Percentiles rank a stretch among this genome's conserved stretches.
Conservation (phyloP, 2,797 vertebrate species). For the Mormyrus proboscirostris region DNA sequence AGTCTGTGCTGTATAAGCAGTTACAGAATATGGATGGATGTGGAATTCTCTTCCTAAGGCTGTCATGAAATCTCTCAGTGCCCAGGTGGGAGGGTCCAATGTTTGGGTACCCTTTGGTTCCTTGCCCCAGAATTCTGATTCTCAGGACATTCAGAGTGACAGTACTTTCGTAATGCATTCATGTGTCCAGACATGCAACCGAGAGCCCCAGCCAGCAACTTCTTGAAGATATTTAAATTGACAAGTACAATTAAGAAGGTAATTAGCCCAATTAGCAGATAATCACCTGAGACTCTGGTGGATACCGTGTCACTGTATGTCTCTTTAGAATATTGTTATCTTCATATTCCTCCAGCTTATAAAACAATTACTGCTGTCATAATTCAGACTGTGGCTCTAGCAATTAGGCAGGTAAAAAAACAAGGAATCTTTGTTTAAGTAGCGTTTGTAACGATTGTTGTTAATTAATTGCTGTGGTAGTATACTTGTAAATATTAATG, state of each 20-base stretch:
- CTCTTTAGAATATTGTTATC: neutral
- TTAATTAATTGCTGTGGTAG: constrained; percentile 13
- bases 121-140: neutral
- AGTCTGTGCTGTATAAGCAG: neutral
- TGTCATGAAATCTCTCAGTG: neutral
- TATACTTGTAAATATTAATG: constrained; percentile 7
- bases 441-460: constrained; percentile 10
- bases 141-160: neutral
- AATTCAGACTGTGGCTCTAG: neutral
- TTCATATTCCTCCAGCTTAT: neutral
- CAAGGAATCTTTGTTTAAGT: neutral
- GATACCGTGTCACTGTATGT: neutral
- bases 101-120: neutral
- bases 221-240: constrained; percentile 16
- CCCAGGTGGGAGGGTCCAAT: neutral
- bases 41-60: neutral
- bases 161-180: neutral
- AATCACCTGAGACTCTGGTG: neutral
- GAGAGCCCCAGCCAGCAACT: neutral
- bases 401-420: constrained; percentile 4
- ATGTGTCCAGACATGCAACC: neutral
- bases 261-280: constrained; percentile 12
- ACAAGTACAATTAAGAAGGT: constrained; percentile 17
- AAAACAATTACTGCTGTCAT: constrained; percentile 13
- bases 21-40: neutral